These are phyloP conservation scores for Bathybates hornii DNA, from an alignment of 2,113 vertebrate genomes.

Conservation along the genomic window DNA sequence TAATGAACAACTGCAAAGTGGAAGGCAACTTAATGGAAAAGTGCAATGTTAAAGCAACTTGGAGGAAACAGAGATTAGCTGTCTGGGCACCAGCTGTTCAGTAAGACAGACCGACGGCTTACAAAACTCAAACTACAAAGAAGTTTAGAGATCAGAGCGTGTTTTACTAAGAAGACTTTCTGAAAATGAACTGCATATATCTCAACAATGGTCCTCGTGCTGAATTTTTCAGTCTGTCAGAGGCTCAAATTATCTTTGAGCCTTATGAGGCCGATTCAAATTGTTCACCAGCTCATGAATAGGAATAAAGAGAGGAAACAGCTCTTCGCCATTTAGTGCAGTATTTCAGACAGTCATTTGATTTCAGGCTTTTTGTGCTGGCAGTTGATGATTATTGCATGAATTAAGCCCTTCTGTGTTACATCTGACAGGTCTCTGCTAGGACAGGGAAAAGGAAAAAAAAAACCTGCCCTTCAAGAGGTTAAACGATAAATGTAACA, in stretches of 20 bases:
- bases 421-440: not conserved
- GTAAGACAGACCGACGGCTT: not conserved
- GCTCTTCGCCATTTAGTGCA: conserved; percentile 7
- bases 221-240: not conserved
- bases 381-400: not conserved
- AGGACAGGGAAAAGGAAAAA: not conserved
- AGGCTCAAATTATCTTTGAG: not conserved
- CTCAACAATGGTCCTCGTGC: not conserved
- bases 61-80: not conserved
- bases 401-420: not conserved
- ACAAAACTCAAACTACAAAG: not conserved
- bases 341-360: not conserved
- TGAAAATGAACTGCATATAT: not conserved
- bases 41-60: not conserved
- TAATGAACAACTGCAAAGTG: not conserved
- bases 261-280: conserved; percentile 1
- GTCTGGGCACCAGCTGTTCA: not conserved
- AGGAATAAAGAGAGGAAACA: conserved; percentile 3
- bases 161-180: not conserved
- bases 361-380: not conserved
- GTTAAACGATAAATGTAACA: not conserved
- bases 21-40: not conserved
- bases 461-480: not conserved
- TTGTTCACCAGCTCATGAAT: conserved; percentile 39
- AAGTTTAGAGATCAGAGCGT: not conserved